These are phyloP conservation scores for Drosophila lini DNA, from an alignment of 1,140 invertebrate genomes.

Conservation along the genomic window DNA sequence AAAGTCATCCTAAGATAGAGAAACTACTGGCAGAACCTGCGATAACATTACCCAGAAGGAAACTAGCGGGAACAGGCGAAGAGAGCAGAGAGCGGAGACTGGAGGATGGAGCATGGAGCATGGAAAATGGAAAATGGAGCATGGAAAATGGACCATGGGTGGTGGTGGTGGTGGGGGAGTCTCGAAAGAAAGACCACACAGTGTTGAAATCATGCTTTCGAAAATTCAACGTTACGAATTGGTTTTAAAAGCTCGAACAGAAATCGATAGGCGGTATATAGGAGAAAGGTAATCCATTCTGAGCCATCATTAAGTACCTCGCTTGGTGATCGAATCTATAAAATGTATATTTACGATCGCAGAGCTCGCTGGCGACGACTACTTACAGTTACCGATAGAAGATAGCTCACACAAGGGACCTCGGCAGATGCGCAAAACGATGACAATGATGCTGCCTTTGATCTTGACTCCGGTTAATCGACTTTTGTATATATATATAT, in stretches of 20 bases:
- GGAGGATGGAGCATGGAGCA: background rate
- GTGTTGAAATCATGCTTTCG: constrained; percentile 47
- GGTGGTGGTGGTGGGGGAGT: constrained; percentile 7
- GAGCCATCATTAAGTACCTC: constrained; percentile 36
- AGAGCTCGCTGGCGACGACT: constrained; percentile 20
- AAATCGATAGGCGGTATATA: constrained; percentile 25
- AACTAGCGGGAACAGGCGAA: constrained; percentile 38
- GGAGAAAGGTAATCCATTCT: constrained; percentile 23
- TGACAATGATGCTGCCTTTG: constrained; percentile 38
- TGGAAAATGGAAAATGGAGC: background rate
- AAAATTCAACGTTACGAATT: constrained; percentile 25
- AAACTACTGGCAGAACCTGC: constrained; percentile 40
- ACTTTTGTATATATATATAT: constrained; percentile 4
- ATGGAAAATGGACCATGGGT: constrained; percentile 3
- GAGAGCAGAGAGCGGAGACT: constrained; percentile 4
- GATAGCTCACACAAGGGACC: constrained; percentile 26
- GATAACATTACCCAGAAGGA: constrained; percentile 36
- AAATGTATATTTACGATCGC: constrained; percentile 1
- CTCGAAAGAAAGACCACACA: constrained; percentile 32
- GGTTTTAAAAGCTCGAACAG: constrained; percentile 32
- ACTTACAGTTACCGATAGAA: constrained; percentile 47
- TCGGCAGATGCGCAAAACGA: constrained; percentile 25
- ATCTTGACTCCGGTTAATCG: constrained; percentile 21
- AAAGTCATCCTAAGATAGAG: constrained; percentile 25
- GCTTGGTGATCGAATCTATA: constrained; percentile 12